Conservation (phyloP, 1,140 invertebrate species). For the Panagrolaimus sp. region DNA sequence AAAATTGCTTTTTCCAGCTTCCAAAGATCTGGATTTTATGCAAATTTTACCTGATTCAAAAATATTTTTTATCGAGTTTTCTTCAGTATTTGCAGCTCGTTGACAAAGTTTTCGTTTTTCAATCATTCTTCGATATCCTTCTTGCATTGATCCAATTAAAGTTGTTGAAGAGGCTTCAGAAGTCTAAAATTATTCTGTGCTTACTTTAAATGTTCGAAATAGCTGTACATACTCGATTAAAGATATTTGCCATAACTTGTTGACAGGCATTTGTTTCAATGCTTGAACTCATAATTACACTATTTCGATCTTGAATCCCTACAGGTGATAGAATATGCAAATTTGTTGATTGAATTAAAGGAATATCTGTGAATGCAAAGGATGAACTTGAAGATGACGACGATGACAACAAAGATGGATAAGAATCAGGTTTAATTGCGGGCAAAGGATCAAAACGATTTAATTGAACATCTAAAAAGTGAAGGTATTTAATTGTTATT, state of each 20-base stretch:
- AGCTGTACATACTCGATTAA: not conserved
- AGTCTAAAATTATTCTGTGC: no score
- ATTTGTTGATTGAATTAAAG: not conserved
- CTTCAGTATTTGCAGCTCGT: no score
- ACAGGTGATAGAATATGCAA: not conserved
- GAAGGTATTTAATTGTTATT: no score
- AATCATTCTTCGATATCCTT: not conserved
- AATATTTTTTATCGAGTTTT: no score
- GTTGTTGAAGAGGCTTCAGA: not conserved
- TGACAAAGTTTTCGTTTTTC: no score
- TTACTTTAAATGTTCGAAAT: not conserved
- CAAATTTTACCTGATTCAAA: no score
- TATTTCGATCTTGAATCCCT: no score
- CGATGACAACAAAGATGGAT: not conserved
- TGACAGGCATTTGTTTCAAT: not conserved
- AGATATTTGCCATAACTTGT: not conserved
- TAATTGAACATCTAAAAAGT: no score
- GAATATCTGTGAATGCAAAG: not conserved
- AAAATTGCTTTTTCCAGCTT: not conserved
- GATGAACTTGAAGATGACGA: not conserved
- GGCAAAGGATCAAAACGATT: not conserved
- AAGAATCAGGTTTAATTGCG: not conserved
- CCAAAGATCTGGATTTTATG: not conserved
- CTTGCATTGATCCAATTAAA: constrained; percentile 6
- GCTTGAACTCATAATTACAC: not conserved